These are phyloP conservation scores for Antechinus stuartii DNA, from an alignment of 2,113 vertebrate genomes.

Conservation along the genomic window DNA sequence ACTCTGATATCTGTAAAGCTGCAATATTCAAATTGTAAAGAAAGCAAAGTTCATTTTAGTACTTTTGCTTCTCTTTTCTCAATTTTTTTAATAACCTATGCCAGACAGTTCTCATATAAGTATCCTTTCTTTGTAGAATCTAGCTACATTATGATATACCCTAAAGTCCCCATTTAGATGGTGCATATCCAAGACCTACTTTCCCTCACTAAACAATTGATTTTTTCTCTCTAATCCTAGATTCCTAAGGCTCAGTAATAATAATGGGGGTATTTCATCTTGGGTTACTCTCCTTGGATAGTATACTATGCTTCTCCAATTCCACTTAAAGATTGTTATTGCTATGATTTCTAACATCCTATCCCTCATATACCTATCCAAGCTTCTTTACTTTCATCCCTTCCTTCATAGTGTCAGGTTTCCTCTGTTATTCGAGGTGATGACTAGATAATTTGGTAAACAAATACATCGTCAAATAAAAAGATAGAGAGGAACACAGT, in stretches of 20 bases:
- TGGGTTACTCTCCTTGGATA: not conserved
- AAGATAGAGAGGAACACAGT: not conserved
- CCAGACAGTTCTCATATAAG: too few relatives aligned
- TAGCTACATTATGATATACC: too few relatives aligned
- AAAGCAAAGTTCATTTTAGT: too few relatives aligned
- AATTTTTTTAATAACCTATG: too few relatives aligned
- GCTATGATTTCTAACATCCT: not conserved
- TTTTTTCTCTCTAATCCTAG: not conserved
- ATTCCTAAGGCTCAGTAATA: not conserved
- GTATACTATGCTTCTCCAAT: not conserved
- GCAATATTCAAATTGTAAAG: too few relatives aligned
- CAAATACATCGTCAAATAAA: not conserved
- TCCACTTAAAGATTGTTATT: not conserved
- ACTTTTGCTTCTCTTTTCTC: too few relatives aligned
- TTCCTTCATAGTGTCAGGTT: not conserved
- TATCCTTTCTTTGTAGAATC: too few relatives aligned
- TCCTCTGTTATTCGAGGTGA: not conserved
- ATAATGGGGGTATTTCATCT: not conserved
- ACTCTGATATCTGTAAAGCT: too few relatives aligned
- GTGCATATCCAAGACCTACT: not conserved
- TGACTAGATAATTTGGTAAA: not conserved
- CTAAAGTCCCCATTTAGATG: not conserved
- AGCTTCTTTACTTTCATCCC: not conserved
- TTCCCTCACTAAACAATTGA: not conserved
- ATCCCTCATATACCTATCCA: not conserved